Conservation (phyloP, 2,113 vertebrate species). For the Psophia crepitans region DNA sequence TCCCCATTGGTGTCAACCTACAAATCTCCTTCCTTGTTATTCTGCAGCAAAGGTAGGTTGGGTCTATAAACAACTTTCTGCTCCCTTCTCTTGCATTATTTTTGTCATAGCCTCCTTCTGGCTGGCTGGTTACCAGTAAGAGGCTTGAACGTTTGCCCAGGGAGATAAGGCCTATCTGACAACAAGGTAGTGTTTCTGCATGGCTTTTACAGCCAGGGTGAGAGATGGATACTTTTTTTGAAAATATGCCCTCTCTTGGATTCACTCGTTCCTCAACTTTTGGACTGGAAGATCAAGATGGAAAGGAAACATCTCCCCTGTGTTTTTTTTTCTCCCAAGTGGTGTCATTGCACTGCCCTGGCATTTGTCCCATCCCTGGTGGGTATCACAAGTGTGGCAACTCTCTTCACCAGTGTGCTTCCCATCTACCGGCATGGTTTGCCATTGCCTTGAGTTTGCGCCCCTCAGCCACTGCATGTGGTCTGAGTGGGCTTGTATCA, state of each 20-base stretch:
- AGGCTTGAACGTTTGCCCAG: neutral
- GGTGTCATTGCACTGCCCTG: neutral
- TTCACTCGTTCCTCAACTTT: neutral
- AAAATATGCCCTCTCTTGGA: neutral
- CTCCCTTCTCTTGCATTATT: neutral
- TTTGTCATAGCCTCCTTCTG: neutral
- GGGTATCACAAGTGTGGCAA: neutral
- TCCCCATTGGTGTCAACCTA: neutral
- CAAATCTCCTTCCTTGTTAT: neutral
- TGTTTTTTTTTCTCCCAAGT: neutral
- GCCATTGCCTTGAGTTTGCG: neutral
- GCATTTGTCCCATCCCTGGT: neutral
- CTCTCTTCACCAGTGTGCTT: neutral
- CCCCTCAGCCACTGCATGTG: neutral
- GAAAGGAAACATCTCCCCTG: neutral
- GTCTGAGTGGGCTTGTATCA: neutral
- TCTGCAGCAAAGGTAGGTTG: neutral
- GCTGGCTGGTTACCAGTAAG: neutral
- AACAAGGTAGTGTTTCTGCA: neutral
- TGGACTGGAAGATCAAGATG: neutral
- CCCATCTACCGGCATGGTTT: neutral
- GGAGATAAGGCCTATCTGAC: neutral
- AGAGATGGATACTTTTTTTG: neutral
- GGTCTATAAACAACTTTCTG: neutral
- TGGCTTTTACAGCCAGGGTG: neutral